Evolutionary conservation across 2,797 vertebrate genomes (phyloP).

Genomic region (Periophthalmus magnuspinnatus): DNA sequence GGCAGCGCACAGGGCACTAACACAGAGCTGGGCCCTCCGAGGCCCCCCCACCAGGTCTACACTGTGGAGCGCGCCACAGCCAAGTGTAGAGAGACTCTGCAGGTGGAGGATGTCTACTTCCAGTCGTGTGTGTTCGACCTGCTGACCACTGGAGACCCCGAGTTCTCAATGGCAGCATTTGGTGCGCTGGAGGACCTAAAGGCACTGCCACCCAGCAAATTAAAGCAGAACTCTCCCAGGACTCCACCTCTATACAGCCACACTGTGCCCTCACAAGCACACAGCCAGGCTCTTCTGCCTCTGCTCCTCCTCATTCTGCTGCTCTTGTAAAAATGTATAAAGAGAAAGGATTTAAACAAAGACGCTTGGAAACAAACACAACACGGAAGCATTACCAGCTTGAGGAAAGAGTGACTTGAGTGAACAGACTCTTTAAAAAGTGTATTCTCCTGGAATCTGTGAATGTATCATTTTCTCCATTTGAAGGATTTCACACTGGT

Average conservation of each 20-base stretch:
- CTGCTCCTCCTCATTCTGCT: slow-evolving; percentile 69
- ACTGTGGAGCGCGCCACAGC: slow-evolving; percentile 80
- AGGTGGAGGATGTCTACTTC: slow-evolving; percentile 85
- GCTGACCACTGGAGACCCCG: slow-evolving; percentile 82
- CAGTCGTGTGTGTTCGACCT: slow-evolving; percentile 86
- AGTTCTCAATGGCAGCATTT: slow-evolving; percentile 83
- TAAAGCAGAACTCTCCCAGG: slow-evolving; percentile 77
- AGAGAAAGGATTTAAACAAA: slow-evolving; percentile 27
- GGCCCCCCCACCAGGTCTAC: slow-evolving; percentile 72
- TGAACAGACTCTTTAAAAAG: slow-evolving; percentile 20
- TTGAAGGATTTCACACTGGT: slow-evolving; percentile 62
- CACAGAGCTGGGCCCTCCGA: slow-evolving; percentile 56
- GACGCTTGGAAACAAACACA: slow-evolving; percentile 40
- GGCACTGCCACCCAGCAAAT: slow-evolving; percentile 80
- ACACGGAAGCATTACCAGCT: slow-evolving; percentile 64
- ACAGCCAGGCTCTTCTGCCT: slow-evolving; percentile 49
- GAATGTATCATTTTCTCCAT: slow-evolving; percentile 42
- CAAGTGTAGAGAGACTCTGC: slow-evolving; percentile 80
- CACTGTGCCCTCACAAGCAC: slow-evolving; percentile 35
- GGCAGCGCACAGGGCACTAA: slow-evolving; percentile 44
- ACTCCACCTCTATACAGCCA: slow-evolving; percentile 61
- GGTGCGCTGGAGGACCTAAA: slow-evolving; percentile 84
- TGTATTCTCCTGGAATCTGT: slow-evolving; percentile 23
- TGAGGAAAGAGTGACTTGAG: slow-evolving; percentile 68
- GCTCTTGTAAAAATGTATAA: slow-evolving; percentile 61